Evolutionary conservation across 2,113 vertebrate genomes (phyloP), one percentile per base, ranked within the genome.

Genomic region (Phoxinus phoxinus): DNA sequence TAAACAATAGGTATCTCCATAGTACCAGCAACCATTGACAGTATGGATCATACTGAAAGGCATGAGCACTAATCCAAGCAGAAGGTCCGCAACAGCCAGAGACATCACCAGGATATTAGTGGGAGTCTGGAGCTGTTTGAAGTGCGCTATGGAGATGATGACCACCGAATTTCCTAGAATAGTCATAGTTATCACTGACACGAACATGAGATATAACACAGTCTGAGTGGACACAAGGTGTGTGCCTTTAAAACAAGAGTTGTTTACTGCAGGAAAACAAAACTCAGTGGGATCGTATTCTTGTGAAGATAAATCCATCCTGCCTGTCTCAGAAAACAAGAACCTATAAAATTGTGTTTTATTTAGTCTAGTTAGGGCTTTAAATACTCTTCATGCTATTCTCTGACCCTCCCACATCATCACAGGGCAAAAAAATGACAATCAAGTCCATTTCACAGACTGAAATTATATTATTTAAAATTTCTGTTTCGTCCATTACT

Each of bases 181-280:
- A 0, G 88, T 91, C 65, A 91, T 44, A 1, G 44, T 25, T 83
- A 88, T 90, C n/a, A 85, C 88, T 3, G 77, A 85, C 3, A 63
- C 35, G 56, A 92, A 83, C 5, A 91, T 46, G 13, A 88, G 59
- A 61, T 92, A 92, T 2, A 92, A 89, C 41, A 75, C 65, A 71
- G 91, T 0, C 76, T 89, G 91, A 69, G 90, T 2, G 4, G 81
- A 59, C 0, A 90, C 84, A 6, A 90, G 75, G 44, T 91, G 87
- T 32, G 88, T 15, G 0, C 85, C 89, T 88, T 91, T 92, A n/a
- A 83, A 63, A 46, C 94, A 94, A 72, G 94, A 94, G 21, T 88
- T 84, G 8, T 95, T 94, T 1, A 72, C 71, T 13, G 74, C 25
- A 75, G 91, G 69, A 2, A 91, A 95, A 88, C 92, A 94, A 30